phyloP scores from a whole-genome alignment of 2,888 invertebrate species.

The Dasypolia templi region DNA sequence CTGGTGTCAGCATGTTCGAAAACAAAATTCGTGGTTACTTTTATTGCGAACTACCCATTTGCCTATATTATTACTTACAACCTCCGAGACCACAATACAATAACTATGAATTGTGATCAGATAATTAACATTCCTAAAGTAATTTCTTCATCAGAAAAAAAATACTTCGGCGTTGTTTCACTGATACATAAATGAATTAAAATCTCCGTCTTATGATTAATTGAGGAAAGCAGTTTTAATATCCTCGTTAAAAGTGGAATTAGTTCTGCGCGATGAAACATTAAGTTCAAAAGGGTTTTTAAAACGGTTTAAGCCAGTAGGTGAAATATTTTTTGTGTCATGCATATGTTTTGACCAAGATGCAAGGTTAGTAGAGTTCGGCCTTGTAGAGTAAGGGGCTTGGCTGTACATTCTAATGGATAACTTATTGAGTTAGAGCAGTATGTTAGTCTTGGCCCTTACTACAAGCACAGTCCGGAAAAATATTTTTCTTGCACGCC shows the following conservation, averaged over 20 bases:
- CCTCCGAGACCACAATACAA: not conserved
- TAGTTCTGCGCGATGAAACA: not conserved
- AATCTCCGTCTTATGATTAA: not conserved
- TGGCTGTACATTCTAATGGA: too few species aligned
- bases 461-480: too few species aligned
- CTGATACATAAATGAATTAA: not conserved
- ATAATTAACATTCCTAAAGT: too few species aligned
- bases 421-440: too few species aligned
- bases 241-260: constrained; percentile 22
- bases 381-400: too few species aligned
- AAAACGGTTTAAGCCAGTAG: not conserved
- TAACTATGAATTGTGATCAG: not conserved
- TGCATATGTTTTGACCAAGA: too few species aligned
- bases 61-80: not conserved
- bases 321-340: not conserved
- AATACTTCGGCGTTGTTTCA: not conserved
- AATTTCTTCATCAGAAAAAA: too few species aligned
- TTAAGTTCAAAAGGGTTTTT: constrained; percentile 5
- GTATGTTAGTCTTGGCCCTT: too few species aligned
- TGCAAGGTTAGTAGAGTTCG: too few species aligned
- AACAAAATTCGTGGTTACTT: not conserved
- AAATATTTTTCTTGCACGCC: too few species aligned
- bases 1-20: not conserved
- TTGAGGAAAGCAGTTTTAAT: not conserved
- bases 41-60: not conserved